Evolutionary conservation across 2,888 invertebrate genomes (phyloP).

Genomic region (Erebia ligea): DNA sequence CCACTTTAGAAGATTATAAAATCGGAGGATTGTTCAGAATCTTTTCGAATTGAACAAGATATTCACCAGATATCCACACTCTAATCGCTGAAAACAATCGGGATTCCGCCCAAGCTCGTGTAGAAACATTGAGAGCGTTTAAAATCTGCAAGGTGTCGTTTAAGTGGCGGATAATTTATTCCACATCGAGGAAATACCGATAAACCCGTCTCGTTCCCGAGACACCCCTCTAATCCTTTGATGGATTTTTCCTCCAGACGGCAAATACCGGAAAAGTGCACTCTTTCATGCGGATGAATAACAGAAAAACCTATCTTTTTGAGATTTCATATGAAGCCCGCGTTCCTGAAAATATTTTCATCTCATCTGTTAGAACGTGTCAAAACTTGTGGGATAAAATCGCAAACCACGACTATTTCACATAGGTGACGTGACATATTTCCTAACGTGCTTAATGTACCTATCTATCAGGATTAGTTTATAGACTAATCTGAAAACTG

Average conservation of each 20-base stretch:
- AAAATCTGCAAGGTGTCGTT: slow-evolving; percentile 60
- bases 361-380: background rate
- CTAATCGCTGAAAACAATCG: slow-evolving; percentile 39
- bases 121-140: slow-evolving; percentile 46
- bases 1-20: background rate
- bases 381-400: background rate
- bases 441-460: too few species aligned
- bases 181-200: slow-evolving; percentile 70
- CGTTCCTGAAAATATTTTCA: background rate
- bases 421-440: background rate
- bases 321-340: background rate
- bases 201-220: slow-evolving; percentile 66
- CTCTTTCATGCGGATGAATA: slow-evolving; percentile 55
- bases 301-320: slow-evolving; percentile 53
- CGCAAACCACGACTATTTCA: background rate
- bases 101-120: slow-evolving; percentile 39
- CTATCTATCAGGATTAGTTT: too few species aligned
- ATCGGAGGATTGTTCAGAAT: slow-evolving; percentile 17
- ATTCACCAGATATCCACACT: slow-evolving; percentile 38
- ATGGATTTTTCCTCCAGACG: slow-evolving; percentile 70
- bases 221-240: slow-evolving; percentile 77
- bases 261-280: slow-evolving; percentile 71
- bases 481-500: too few species aligned
- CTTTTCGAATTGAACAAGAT: slow-evolving; percentile 36
- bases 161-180: slow-evolving; percentile 78